Base-by-base conservation (phyloP, 2,797 vertebrate species). In the Smutsia temminckii region DNA sequence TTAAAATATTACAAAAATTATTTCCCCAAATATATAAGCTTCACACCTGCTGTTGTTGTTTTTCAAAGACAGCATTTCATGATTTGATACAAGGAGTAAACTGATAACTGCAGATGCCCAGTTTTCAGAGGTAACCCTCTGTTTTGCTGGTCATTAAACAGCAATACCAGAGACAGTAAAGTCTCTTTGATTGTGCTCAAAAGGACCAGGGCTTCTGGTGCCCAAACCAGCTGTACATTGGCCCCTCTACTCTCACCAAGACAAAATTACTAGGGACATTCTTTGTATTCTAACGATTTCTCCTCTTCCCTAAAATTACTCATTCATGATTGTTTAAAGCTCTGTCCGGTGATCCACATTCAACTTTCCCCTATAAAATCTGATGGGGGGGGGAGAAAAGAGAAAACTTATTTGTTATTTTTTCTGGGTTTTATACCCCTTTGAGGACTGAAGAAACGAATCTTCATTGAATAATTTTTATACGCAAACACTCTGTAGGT, bases 1-100 rank as follows among this genome's bases (percentile, higher is more conserved):
- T 34, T 92, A 92, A 81, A 74, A 17, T 91, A 55, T n/a, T 78
- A 85, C 40, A 92, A 79, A 87, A 77, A 80, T 68, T 51, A 85
- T 63, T 77, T 72, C 37, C 74, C 32, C 14, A 83, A 69, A 78
- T 8, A 72, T 88, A 37, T 2, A 94, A 88, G 49, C n/a, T 85
- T 78, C 42, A 93, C 68, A 77, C 3, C 27, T 49, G 11, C 64
- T 64, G 59, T 51, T 69, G 84, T 51, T 69, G 84, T 87, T 61
- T 71, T 72, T 66, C 68, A 55, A 66, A 53, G 20, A 57, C 20
- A 74, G 4, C 74, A 2, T 75, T 96, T 86, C 32, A 72, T 12
- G 80, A 74, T 85, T 85, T 81, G 37, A 79, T 87, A 40, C 40
- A 74, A 89, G 20, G 11, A 72, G 63, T 83, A 66, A n/a, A 80